Evolutionary conservation across 2,888 invertebrate genomes (phyloP).

Genomic region (Plebejus melissa): DNA sequence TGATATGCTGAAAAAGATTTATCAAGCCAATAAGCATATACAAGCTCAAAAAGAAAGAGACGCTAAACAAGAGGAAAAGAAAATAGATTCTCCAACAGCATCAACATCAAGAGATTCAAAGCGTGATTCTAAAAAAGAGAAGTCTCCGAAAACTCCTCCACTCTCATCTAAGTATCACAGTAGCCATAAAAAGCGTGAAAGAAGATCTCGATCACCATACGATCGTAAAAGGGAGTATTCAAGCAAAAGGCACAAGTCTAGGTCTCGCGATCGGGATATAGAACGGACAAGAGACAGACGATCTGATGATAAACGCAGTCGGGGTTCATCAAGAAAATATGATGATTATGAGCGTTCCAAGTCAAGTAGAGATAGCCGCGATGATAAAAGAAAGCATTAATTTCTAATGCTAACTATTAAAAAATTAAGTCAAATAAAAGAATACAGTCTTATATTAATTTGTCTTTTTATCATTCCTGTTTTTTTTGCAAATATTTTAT

Average conservation of each 20-base stretch:
- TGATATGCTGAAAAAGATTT: constrained; percentile 59
- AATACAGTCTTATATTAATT: background rate
- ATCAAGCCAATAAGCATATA: constrained; percentile 69
- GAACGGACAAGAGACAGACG: constrained; percentile 65
- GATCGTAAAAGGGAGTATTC: constrained; percentile 70
- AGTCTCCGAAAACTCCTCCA: constrained; percentile 74
- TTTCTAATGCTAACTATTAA: background rate
- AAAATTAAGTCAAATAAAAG: background rate
- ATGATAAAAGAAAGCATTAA: constrained; percentile 67
- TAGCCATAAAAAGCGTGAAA: constrained; percentile 69
- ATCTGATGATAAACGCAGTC: constrained; percentile 60
- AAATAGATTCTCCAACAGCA: constrained; percentile 63
- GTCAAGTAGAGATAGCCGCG: constrained; percentile 60
- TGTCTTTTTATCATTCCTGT: background rate
- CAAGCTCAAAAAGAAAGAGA: constrained; percentile 65
- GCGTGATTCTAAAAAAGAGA: constrained; percentile 66
- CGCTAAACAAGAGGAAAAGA: constrained; percentile 63
- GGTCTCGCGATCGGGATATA: constrained; percentile 65
- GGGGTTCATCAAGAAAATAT: constrained; percentile 62
- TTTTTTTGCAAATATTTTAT: background rate
- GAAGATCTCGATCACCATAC: constrained; percentile 70
- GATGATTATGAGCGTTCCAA: constrained; percentile 72
- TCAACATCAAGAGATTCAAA: constrained; percentile 70
- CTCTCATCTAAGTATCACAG: constrained; percentile 69
- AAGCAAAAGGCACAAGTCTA: constrained; percentile 68